Evolutionary conservation across 2,888 invertebrate species (phyloP).

Genomic region (Andrena bicolor): DNA sequence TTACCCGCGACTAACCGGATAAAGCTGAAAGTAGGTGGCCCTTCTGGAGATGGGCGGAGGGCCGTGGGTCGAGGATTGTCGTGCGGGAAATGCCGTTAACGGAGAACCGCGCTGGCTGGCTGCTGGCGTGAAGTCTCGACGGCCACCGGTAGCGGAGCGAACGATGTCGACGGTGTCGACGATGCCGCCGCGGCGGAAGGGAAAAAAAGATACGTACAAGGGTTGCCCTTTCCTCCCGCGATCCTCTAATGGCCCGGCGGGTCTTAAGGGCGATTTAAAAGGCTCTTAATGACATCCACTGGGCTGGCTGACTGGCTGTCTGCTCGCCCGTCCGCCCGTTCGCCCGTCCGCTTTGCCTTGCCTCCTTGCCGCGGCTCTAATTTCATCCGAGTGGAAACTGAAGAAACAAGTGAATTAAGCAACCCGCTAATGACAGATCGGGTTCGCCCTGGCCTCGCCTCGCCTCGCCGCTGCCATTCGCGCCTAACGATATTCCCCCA

Average conservation of each 20-base stretch:
- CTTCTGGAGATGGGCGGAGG: conserved; percentile 27
- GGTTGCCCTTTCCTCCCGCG: conserved; percentile 80
- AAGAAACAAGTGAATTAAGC: conserved; percentile 85
- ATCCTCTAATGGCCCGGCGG: conserved; percentile 81
- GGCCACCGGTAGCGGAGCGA: conserved; percentile 23
- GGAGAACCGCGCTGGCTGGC: conserved; percentile 50
- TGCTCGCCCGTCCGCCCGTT: conserved; percentile 28
- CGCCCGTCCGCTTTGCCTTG: conserved; percentile 23
- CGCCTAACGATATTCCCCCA: conserved; percentile 66
- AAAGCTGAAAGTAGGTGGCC: conserved; percentile 77
- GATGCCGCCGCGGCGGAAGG: conserved; percentile 55
- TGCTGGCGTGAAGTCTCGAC: conserved; percentile 44
- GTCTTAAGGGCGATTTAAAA: conserved; percentile 84
- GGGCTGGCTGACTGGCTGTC: conserved; percentile 60
- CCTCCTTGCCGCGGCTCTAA: conserved; percentile 75
- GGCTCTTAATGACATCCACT: conserved; percentile 84
- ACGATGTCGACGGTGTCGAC: conserved; percentile 12
- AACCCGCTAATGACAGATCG: conserved; percentile 82
- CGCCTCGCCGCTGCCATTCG: conserved; percentile 30
- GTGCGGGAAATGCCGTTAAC: conserved; percentile 76
- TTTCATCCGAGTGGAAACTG: conserved; percentile 83
- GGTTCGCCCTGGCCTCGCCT: conserved; percentile 67
- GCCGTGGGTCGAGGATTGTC: conserved; percentile 68
- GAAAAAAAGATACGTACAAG: conserved; percentile 79
- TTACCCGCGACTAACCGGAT: conserved; percentile 80